Evolutionary conservation across 2,888 invertebrate genomes (phyloP), one percentile per base, ranked within the genome.

Genomic region (Arrhopalites spinosus): DNA sequence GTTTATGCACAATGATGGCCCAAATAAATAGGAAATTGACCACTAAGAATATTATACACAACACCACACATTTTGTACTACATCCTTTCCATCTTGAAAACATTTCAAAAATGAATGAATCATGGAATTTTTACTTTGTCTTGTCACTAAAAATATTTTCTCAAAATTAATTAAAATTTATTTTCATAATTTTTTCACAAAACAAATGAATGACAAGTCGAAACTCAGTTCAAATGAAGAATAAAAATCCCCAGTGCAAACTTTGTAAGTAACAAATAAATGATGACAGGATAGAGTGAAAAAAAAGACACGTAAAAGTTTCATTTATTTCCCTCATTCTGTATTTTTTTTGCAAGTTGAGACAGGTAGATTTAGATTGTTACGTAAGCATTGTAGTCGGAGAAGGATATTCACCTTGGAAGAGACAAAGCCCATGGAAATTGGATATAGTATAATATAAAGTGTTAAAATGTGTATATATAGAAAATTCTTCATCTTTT

Each of bases 41-140:
- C n/a, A 56, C 30, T 2, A 70, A 15, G 30, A 70, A 70, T 3
- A 27, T 1, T 11, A 20, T 30, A 5, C 53, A 7, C 29, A 17
- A 70, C 30, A 70, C 53, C 25, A 53, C 56, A 23, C 30, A 70
- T 56, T 70, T 70, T 11, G 56, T 53, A 30, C 56, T 70, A 27
- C 70, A 70, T 3, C 8, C 23, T 36, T 70, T 70, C 70, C 70
- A 70, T 23, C 70, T 20, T 13, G 70, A 70, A 50, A 70, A 70
- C 70, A 70, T 70, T 56, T 61, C 23, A 17, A 17, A 17, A 5
- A 15, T 45, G 15, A 45, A 45, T 45, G 45, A 15, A 15, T 11
- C 7, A 45, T 45, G 7, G 8, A 45, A 45, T 45, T 7, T 17
- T 50, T n/a, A 15, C 11, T 50, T 50, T 50, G 15, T 50, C 3